These are phyloP conservation scores for Uria lomvia DNA, from an alignment of 2,113 vertebrate genomes.

Conservation along the genomic window DNA sequence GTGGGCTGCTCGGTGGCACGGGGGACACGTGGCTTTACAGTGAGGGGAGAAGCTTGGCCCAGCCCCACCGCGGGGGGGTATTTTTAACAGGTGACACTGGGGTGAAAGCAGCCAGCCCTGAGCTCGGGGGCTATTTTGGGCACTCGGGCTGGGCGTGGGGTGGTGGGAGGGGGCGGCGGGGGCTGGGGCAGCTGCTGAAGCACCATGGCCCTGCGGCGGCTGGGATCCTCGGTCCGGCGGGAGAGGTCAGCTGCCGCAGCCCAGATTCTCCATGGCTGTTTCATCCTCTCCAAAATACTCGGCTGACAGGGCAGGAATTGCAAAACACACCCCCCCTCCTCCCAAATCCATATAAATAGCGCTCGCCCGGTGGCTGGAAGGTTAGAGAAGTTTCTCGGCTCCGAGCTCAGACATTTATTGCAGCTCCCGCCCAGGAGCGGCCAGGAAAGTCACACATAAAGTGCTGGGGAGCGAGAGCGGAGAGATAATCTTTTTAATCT, in stretches of 20 bases:
- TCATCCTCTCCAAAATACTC: constrained; percentile 79
- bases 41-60: background rate
- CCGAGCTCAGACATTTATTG: constrained; percentile 57
- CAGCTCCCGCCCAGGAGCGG: background rate
- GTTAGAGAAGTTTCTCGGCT: constrained; percentile 79
- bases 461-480: background rate
- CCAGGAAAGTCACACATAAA: background rate
- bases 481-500: background rate
- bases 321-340: constrained; percentile 47
- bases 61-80: background rate
- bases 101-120: background rate
- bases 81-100: constrained; percentile 47
- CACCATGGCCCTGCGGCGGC: background rate
- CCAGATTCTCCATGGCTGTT: constrained; percentile 73
- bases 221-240: background rate
- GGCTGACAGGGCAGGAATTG: constrained; percentile 65
- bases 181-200: background rate
- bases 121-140: constrained; percentile 65
- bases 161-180: background rate
- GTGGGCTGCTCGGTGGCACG: background rate
- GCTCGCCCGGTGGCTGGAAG: constrained; percentile 44
- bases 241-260: constrained; percentile 66
- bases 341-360: constrained; percentile 69
- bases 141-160: background rate
- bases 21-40: constrained; percentile 10